Base-by-base conservation (phyloP, 1,140 invertebrate species). In the Drosophila neocordata region DNA sequence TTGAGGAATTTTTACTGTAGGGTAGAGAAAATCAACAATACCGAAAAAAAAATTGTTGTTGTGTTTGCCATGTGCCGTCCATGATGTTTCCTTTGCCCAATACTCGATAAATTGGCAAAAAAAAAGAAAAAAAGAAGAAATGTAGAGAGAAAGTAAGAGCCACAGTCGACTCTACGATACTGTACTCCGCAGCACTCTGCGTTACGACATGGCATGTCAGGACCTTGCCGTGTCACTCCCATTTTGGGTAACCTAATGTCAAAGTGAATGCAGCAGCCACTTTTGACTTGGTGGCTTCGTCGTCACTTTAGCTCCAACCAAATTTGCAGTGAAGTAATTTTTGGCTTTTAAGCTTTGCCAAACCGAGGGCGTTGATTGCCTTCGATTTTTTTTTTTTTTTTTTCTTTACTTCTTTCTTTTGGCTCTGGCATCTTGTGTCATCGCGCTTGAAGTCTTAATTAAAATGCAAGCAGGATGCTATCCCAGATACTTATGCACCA, bases 241-340 rank as follows among this genome's bases (percentile, higher is more conserved):
- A 38, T 5, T n/a, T 18, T 48, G 15, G 7, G 7, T 11, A 48
- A 48, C 41, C 41, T 48, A 48, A 48, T 48, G 41, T 48, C 41
- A 48, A 48, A 69, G 57, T 60, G 56, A 58, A 41, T 31, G 38
- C 13, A 68, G 13, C 53, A 59, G 56, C 31, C 57, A 38, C 57
- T 35, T 31, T 24, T 31, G 27, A 31, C 27, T 31, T 34, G 18
- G n/a, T 22, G 41, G 44, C 24, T n/a, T 27, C 41, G 38, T 48
- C 48, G 53, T 44, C 64, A 69, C 73, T 75, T 74, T 58, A 60
- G 71, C 57, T 38, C 57, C 65, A 73, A 82, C 44, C 64, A 78
- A 81, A 73, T 82, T 82, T 55, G 24, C 62, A 53, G 62, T 61
- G 53, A 77, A 71, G 65, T 66, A 57, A 73, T 48, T 58, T 59